Evolutionary conservation across 2,797 vertebrate species (phyloP).

Genomic region (Mallotus villosus): DNA sequence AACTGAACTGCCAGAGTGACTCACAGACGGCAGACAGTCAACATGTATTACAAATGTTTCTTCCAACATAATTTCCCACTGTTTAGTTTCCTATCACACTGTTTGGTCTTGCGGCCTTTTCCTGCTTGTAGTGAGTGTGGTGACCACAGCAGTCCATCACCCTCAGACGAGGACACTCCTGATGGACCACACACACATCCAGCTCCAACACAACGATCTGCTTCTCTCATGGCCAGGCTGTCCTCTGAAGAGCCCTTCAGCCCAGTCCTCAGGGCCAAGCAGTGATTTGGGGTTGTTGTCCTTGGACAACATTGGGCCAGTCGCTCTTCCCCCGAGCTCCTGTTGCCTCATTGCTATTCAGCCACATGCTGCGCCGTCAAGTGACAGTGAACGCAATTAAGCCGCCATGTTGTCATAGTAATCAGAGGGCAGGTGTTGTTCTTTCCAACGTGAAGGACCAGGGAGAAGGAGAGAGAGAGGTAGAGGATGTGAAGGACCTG

Average conservation of each 20-base stretch:
- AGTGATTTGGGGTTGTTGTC: slow-evolving; percentile 46
- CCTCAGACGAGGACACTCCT: too few relatives aligned
- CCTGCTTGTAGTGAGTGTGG: too few relatives aligned
- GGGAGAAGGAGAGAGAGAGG: slow-evolving; percentile 2
- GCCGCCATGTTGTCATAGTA: slow-evolving; percentile 52
- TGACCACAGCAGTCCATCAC: too few relatives aligned
- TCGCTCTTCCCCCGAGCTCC: slow-evolving; percentile 54
- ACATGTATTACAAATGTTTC: too few relatives aligned
- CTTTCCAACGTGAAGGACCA: slow-evolving; percentile 24
- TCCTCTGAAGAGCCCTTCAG: not conserved
- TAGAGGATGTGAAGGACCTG: slow-evolving; percentile 37
- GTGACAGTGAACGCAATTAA: slow-evolving; percentile 74
- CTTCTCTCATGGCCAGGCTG: not conserved
- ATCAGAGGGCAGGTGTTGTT: slow-evolving; percentile 16
- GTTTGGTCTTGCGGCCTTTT: too few relatives aligned
- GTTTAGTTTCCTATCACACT: too few relatives aligned
- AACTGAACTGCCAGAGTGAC: too few relatives aligned
- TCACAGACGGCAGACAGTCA: too few relatives aligned
- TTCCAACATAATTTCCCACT: too few relatives aligned
- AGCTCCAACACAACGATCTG: not conserved
- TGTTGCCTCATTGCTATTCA: slow-evolving; percentile 69
- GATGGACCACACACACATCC: too few relatives aligned
- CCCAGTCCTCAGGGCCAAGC: not conserved
- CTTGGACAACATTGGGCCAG: slow-evolving; percentile 58
- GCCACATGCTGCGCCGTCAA: slow-evolving; percentile 57